phyloP scores from a whole-genome alignment of 2,888 invertebrate species.

The Sipha maydis region DNA sequence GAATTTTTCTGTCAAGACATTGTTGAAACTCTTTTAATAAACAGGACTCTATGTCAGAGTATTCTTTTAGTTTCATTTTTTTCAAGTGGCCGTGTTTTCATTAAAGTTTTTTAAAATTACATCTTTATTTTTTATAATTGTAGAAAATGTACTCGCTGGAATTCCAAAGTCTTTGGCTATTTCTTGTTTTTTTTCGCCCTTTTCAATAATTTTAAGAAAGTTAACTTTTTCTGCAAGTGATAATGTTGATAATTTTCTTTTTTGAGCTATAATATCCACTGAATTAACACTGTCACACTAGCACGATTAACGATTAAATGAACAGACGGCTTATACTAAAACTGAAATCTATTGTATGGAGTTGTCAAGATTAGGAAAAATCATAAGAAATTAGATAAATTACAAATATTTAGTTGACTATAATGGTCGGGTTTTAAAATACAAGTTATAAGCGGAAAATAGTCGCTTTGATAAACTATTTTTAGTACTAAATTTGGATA shows the following conservation, averaged over 20 bases:
- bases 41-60: not conserved
- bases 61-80: not conserved
- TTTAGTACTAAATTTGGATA: no score
- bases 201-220: not conserved
- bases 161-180: no score
- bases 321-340: constrained; percentile 1
- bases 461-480: no score
- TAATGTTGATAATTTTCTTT: not conserved
- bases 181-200: not conserved
- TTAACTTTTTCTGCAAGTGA: not conserved
- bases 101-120: not conserved
- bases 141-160: not conserved
- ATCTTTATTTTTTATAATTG: constrained; percentile 7
- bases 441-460: no score
- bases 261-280: not conserved
- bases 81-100: not conserved
- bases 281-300: not conserved
- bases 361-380: constrained; percentile 17
- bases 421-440: no score
- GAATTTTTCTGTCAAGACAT: not conserved
- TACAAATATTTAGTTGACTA: not conserved
- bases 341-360: constrained; percentile 5
- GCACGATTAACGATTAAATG: not conserved
- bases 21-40: not conserved
- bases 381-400: no score